These are phyloP conservation scores for Neolamprologus modestus DNA, from an alignment of 2,113 vertebrate species.

Conservation along the genomic window DNA sequence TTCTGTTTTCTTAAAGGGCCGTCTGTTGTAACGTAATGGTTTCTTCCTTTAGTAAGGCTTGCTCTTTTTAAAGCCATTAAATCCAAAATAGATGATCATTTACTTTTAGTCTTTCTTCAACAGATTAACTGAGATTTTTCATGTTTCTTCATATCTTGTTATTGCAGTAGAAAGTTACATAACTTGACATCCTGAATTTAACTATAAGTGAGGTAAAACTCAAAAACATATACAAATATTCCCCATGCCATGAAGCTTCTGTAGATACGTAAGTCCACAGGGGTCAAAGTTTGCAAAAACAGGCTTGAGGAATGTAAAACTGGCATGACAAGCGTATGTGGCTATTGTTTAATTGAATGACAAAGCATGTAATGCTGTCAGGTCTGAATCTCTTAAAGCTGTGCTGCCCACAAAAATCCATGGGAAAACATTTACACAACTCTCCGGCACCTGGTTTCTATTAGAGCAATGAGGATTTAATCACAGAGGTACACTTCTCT, in stretches of 20 bases:
- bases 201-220: not conserved
- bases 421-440: slow-evolving; percentile 74
- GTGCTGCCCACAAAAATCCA: slow-evolving; percentile 59
- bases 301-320: slow-evolving; percentile 35
- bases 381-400: slow-evolving; percentile 50
- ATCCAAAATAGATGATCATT: not conserved
- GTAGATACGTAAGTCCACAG: not conserved
- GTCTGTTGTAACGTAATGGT: not conserved
- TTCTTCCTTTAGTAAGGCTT: not conserved
- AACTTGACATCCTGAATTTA: not conserved
- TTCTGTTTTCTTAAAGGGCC: slow-evolving; percentile 46
- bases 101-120: not conserved
- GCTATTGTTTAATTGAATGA: slow-evolving; percentile 69
- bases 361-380: slow-evolving; percentile 71
- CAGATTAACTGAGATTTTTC: not conserved
- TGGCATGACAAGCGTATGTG: slow-evolving; percentile 49
- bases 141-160: not conserved
- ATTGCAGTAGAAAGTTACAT: not conserved
- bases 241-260: not conserved
- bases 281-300: slow-evolving; percentile 16
- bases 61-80: not conserved
- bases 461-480: slow-evolving; percentile 72
- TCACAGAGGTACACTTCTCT: slow-evolving; percentile 54
- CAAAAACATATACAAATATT: not conserved
- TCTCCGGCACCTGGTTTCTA: slow-evolving; percentile 76